Base-by-base conservation (phyloP, 2,113 vertebrate genomes). In the Cheilinus undulatus region DNA sequence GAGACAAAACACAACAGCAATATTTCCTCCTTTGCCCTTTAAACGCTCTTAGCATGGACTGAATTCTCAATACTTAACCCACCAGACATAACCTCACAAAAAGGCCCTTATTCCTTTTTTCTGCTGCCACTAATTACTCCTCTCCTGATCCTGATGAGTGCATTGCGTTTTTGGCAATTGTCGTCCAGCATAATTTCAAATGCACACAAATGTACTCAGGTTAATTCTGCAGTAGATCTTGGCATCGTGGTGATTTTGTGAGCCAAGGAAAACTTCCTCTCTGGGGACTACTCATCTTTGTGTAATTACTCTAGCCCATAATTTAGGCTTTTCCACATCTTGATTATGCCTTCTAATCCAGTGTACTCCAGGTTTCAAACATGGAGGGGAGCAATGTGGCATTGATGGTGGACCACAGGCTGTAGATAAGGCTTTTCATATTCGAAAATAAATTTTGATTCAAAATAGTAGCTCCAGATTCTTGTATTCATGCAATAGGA, bases 191-290 rank as follows among this genome's bases (percentile, higher is more conserved):
- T 52, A 20, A 48, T 72, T 82, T 68, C n/a, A 27, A 56, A 5
- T 28, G 26, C 26, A 73, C 24, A 66, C 14, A 50, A 59, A 69
- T 40, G 19, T 27, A 27, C 14, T 49, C 54, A 71, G 49, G 62
- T 76, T 59, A 69, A 64, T 30, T 12, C 20, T 2, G 54, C 26
- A 52, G 68, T 22, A 58, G 27, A 32, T 79, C 5, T 73, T 51
- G 43, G 63, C 46, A 14, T 24, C 26, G 71, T 42, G 17, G 23
- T 54, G 28, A 2, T 38, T 56, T 36, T 62, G 50, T 71, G 77
- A 80, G 71, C 69, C 58, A 78, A 48, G 57, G 63, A 65, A 49
- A 66, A 70, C 53, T 54, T 69, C 61, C 67, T 68, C 54, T 65
- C 22, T 13, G 10, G 11, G 22, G 46, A 59, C 34, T 43, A 57